phyloP scores from a whole-genome alignment of 2,113 vertebrate species.

The Formicarius rufipectus region DNA sequence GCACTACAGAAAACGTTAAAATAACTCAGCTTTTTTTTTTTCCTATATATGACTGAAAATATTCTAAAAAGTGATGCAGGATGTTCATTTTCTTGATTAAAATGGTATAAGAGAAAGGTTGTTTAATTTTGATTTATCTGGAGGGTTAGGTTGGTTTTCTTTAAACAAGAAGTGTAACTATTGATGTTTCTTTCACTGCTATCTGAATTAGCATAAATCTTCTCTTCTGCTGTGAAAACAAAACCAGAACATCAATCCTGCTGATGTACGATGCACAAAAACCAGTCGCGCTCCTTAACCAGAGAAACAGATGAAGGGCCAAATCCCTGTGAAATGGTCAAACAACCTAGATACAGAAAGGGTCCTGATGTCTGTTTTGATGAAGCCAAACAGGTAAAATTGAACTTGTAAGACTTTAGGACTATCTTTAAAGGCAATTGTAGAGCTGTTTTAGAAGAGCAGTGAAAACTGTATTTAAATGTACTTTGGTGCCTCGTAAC shows the following conservation, averaged over 20 bases:
- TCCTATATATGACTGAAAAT: too few species aligned
- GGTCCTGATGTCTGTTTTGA: slow-evolving; percentile 96
- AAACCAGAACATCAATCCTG: not conserved
- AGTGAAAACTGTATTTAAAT: not conserved
- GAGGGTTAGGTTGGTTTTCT: not conserved
- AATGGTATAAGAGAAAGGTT: not conserved
- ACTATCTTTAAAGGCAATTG: not conserved
- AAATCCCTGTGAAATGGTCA: slow-evolving; percentile 92
- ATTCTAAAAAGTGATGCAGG: not conserved
- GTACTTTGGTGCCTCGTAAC: not conserved
- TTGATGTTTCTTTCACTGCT: not conserved
- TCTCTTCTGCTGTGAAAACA: not conserved
- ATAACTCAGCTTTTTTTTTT: not conserved
- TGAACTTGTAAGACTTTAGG: not conserved
- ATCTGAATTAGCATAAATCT: not conserved
- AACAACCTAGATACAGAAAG: slow-evolving; percentile 93
- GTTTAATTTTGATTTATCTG: not conserved
- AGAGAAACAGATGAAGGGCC: slow-evolving; percentile 88
- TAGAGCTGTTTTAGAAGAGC: not conserved
- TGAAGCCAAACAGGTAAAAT: slow-evolving; percentile 88
- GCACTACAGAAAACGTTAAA: not conserved
- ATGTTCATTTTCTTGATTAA: not conserved
- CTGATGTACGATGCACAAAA: not conserved
- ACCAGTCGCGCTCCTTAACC: slow-evolving; percentile 72
- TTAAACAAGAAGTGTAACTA: not conserved